Evolutionary conservation across 2,888 invertebrate species (phyloP).

Genomic region (Eugnorisma glareosa): DNA sequence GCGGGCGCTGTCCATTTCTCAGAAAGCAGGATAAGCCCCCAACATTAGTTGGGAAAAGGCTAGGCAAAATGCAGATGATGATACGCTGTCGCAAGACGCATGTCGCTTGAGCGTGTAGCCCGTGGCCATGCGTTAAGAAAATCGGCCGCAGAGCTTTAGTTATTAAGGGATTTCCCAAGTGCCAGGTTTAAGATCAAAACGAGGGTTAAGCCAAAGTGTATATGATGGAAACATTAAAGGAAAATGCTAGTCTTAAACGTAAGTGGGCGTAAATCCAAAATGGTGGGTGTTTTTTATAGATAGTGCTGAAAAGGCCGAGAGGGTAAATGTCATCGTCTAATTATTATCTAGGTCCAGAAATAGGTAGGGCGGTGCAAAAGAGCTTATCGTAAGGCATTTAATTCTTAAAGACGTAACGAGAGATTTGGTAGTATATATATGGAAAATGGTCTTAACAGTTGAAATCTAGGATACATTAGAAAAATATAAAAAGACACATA

Average conservation of each 20-base stretch:
- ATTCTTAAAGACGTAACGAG: neutral
- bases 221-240: neutral
- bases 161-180: slow-evolving; percentile 9
- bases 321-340: neutral
- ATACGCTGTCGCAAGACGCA: neutral
- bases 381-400: slow-evolving; percentile 9
- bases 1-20: neutral
- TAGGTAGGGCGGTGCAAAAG: neutral
- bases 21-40: neutral
- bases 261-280: neutral
- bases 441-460: neutral
- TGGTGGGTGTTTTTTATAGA: neutral
- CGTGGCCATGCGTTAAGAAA: neutral
- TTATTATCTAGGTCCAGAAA: slow-evolving; percentile 1
- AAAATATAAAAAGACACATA: neutral
- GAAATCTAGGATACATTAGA: neutral
- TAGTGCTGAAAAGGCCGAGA: neutral
- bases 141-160: neutral
- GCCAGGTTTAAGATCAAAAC: neutral
- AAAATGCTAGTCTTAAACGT: slow-evolving; percentile 1
- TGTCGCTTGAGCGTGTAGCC: neutral
- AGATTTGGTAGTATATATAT: neutral
- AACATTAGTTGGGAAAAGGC: neutral
- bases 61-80: neutral
- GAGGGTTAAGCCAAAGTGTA: neutral